Percentiles rank a stretch among this genome's conserved stretches.
Evolutionary conservation across 2,797 vertebrate species (phyloP).

Genomic region (Harpagifer antarcticus): DNA sequence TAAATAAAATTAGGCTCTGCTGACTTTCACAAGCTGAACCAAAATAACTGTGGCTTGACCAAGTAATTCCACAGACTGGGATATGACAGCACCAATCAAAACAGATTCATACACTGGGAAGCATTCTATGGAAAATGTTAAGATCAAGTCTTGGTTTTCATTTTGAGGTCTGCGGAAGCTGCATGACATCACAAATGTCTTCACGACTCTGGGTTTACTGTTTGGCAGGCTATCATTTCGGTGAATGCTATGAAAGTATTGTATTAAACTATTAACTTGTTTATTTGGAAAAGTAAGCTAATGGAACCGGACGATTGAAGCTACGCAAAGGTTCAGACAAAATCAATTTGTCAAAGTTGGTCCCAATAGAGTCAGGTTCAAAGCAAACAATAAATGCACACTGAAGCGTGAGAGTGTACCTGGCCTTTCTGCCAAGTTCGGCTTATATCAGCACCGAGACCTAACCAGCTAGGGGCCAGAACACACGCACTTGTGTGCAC

Average conservation of each 20-base stretch:
- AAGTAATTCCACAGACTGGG: slow-evolving; percentile 48
- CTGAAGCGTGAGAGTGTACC: slow-evolving; percentile 59
- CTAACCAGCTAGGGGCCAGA: slow-evolving; percentile 47
- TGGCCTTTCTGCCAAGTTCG: slow-evolving; percentile 68
- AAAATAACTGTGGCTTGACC: slow-evolving; percentile 69
- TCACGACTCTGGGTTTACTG: slow-evolving; percentile 20
- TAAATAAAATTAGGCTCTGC: slow-evolving; percentile 49
- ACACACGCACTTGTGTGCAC: slow-evolving; percentile 33
- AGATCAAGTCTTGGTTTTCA: slow-evolving; percentile 38
- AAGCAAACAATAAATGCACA: slow-evolving; percentile 61
- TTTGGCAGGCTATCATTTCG: slow-evolving; percentile 23
- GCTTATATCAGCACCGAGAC: slow-evolving; percentile 60
- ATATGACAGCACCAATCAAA: slow-evolving; percentile 59
- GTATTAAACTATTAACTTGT: slow-evolving; percentile 14
- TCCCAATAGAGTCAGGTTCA: slow-evolving; percentile 59
- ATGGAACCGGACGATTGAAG: slow-evolving; percentile 56
- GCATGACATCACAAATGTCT: slow-evolving; percentile 63
- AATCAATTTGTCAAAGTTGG: slow-evolving; percentile 64
- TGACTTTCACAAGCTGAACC: slow-evolving; percentile 62
- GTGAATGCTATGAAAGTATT: slow-evolving; percentile 39
- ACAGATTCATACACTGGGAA: slow-evolving; percentile 43
- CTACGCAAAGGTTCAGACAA: slow-evolving; percentile 56
- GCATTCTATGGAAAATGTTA: slow-evolving; percentile 60
- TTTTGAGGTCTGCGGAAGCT: slow-evolving; percentile 46
- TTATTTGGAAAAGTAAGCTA: slow-evolving; percentile 23